phyloP scores from a whole-genome alignment of 2,113 vertebrate genomes.

The Tautogolabrus adspersus region DNA sequence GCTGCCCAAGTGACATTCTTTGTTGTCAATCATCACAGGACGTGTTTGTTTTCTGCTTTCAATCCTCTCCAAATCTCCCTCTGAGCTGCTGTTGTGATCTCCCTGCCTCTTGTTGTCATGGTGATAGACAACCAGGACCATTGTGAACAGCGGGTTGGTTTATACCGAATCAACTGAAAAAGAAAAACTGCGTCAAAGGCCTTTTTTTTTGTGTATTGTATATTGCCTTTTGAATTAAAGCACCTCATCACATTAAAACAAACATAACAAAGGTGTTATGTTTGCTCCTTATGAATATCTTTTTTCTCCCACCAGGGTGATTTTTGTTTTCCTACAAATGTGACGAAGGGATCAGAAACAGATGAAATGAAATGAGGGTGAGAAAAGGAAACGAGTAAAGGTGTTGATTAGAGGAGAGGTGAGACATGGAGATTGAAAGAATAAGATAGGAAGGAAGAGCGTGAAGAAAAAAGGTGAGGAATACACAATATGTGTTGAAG shows the following conservation, averaged over 20 bases:
- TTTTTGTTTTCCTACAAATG: constrained; percentile 9
- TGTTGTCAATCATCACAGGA: too few relatives aligned
- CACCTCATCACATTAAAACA: not conserved
- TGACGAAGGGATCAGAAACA: constrained; percentile 34
- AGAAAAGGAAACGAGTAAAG: constrained; percentile 38
- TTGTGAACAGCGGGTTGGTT: constrained; percentile 7
- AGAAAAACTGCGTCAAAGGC: not conserved
- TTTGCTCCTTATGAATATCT: not conserved
- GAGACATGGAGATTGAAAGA: not conserved
- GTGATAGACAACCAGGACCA: constrained; percentile 48
- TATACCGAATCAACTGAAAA: constrained; percentile 16
- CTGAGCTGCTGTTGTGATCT: constrained; percentile 41
- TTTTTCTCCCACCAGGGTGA: not conserved
- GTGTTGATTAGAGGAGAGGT: constrained; percentile 58
- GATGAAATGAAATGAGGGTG: constrained; percentile 38
- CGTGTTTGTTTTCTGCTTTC: constrained; percentile 72
- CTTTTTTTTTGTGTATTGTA: not conserved
- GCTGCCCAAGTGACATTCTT: not conserved
- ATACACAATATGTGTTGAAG: constrained; percentile 16
- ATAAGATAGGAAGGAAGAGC: constrained; percentile 9
- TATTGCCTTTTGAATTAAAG: not conserved
- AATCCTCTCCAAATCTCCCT: constrained; percentile 26
- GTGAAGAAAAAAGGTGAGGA: constrained; percentile 15
- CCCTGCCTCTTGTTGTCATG: constrained; percentile 64
- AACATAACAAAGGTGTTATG: not conserved